phyloP scores from a whole-genome alignment of 2,113 vertebrate species.

The Corvus cornix region DNA sequence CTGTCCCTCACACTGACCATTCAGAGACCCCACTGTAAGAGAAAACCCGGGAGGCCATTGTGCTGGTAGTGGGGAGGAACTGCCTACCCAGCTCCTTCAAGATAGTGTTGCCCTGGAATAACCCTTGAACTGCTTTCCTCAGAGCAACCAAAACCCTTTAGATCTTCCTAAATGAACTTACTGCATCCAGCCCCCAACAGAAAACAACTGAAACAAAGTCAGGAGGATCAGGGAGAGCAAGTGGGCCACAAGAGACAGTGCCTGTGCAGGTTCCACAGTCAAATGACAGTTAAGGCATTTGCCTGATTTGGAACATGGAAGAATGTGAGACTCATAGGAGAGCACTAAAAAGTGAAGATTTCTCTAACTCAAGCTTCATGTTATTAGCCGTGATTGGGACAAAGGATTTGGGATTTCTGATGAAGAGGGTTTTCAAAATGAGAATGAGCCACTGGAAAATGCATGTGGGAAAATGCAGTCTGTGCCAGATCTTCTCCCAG shows the following conservation, averaged over 20 bases:
- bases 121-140: neutral
- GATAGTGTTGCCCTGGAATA: neutral
- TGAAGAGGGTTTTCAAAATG: neutral
- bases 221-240: neutral
- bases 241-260: neutral
- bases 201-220: neutral
- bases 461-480: neutral
- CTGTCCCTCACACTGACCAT: neutral
- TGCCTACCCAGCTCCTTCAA: neutral
- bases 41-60: neutral
- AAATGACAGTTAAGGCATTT: neutral
- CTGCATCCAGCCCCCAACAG: neutral
- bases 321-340: neutral
- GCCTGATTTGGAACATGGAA: neutral
- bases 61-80: neutral
- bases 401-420: neutral
- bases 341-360: neutral
- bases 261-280: neutral
- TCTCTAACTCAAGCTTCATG: neutral
- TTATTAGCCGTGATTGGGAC: neutral
- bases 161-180: neutral
- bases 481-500: neutral
- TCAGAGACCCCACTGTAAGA: neutral
- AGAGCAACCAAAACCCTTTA: neutral
- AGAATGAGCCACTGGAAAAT: neutral